A percentile compares a stretch with the other conserved stretches of the same genome.
Conservation (phyloP, 2,113 vertebrate species). For the Syrrhaptes paradoxus region DNA sequence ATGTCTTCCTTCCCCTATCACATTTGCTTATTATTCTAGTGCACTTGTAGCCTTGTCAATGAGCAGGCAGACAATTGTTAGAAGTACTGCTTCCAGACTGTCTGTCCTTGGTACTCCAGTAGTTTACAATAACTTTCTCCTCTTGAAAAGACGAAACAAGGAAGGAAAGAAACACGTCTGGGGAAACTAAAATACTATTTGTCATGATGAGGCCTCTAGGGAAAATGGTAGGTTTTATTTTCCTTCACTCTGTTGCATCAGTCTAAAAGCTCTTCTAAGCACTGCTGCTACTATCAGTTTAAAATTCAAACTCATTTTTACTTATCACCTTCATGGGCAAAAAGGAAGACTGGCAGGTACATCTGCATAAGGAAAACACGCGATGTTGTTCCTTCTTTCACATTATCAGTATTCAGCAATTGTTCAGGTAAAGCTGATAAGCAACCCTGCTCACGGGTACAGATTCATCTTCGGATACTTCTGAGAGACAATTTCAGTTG, state of each 20-base stretch:
- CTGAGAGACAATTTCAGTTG: background rate
- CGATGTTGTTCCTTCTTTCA: background rate
- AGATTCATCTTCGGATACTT: background rate
- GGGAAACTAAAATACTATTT: background rate
- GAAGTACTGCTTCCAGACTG: constrained; percentile 22
- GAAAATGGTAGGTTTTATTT: background rate
- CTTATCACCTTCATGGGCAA: background rate
- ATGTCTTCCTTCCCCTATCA: background rate
- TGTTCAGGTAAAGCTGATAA: background rate
- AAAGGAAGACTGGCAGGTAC: background rate
- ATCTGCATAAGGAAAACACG: background rate
- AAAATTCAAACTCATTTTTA: background rate
- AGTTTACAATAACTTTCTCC: background rate
- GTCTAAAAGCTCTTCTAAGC: background rate
- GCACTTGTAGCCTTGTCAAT: background rate
- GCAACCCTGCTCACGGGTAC: background rate
- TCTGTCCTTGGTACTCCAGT: background rate
- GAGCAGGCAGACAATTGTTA: background rate
- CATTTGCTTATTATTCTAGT: background rate
- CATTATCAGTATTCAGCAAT: background rate
- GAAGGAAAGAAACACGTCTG: background rate
- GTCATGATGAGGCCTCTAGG: background rate
- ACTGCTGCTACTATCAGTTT: background rate
- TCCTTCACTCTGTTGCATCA: background rate
- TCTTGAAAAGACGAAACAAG: constrained; percentile 1